A percentile compares a stretch with the other conserved stretches of the same genome.
Evolutionary conservation across 2,113 vertebrate species (phyloP).

Genomic region (Synchiropus splendidus): DNA sequence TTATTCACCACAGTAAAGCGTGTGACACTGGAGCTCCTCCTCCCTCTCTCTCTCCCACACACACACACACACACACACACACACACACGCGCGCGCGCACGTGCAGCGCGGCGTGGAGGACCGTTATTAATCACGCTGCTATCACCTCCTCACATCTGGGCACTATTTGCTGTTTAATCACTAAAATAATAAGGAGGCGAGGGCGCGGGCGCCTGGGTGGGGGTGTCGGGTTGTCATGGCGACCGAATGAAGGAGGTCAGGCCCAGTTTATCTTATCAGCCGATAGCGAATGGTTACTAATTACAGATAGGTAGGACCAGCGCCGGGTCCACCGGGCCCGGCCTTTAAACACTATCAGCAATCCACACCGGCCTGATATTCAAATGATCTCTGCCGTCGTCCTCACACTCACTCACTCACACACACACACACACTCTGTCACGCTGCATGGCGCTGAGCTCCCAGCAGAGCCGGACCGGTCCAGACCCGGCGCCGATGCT

Average conservation of each 20-base stretch:
- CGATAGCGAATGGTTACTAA: slow-evolving; percentile 79
- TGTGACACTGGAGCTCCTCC: slow-evolving; percentile 47
- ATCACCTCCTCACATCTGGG: slow-evolving; percentile 58
- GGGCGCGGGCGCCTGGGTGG: slow-evolving; percentile 38
- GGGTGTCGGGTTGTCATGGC: slow-evolving; percentile 63
- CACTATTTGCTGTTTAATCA: slow-evolving; percentile 74
- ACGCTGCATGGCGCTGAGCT: slow-evolving; percentile 8
- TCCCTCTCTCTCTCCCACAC: slow-evolving; percentile 22
- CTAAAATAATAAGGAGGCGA: slow-evolving; percentile 68
- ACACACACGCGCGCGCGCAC: slow-evolving; percentile 24
- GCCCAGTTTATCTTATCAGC: slow-evolving; percentile 76
- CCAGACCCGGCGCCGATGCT: slow-evolving; percentile 11
- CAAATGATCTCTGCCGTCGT: slow-evolving; percentile 65
- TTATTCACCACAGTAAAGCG: slow-evolving; percentile 66
- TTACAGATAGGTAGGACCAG: slow-evolving; percentile 73
- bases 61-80: slow-evolving; percentile 15
- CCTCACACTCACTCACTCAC: slow-evolving; percentile 11
- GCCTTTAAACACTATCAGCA: slow-evolving; percentile 71
- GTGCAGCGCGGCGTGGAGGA: slow-evolving; percentile 40
- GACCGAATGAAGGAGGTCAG: slow-evolving; percentile 70
- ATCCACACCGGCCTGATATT: slow-evolving; percentile 69
- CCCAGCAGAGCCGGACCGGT: slow-evolving; percentile 14
- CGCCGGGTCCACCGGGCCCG: slow-evolving; percentile 63
- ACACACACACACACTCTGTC: slow-evolving; percentile 14
- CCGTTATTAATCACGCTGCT: slow-evolving; percentile 68